phyloP scores from a whole-genome alignment of 2,113 vertebrate genomes.

The Macrotis lagotis region DNA sequence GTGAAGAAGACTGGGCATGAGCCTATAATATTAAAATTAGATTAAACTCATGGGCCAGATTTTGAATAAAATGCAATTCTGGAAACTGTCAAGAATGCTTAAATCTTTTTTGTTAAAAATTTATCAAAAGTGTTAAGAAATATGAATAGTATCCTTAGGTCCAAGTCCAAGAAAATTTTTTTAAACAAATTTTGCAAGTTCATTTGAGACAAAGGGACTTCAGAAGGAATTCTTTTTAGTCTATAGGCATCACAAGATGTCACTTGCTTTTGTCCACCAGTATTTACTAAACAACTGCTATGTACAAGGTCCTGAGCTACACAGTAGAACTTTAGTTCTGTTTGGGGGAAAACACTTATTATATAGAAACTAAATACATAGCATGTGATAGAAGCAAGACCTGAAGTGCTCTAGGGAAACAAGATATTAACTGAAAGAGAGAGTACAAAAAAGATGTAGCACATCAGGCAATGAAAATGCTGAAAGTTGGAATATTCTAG shows the following conservation, averaged over 20 bases:
- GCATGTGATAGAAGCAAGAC: background rate
- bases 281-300: background rate
- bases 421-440: background rate
- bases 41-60: conserved; percentile 61
- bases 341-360: background rate
- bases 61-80: conserved; percentile 54
- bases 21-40: conserved; percentile 84
- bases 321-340: background rate
- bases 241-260: background rate
- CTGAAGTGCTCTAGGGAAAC: background rate
- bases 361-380: background rate
- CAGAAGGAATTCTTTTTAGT: background rate
- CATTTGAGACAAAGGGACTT: background rate
- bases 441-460: background rate
- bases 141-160: background rate
- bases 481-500: background rate
- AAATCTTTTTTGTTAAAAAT: conserved; percentile 31
- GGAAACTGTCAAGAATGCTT: background rate
- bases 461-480: background rate
- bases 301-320: background rate
- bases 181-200: background rate
- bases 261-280: background rate
- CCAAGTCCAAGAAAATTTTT: background rate
- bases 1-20: conserved; percentile 92
- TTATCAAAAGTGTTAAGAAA: conserved; percentile 38